Conservation (phyloP, 2,113 vertebrate genomes). For the Halcyon senegalensis region DNA sequence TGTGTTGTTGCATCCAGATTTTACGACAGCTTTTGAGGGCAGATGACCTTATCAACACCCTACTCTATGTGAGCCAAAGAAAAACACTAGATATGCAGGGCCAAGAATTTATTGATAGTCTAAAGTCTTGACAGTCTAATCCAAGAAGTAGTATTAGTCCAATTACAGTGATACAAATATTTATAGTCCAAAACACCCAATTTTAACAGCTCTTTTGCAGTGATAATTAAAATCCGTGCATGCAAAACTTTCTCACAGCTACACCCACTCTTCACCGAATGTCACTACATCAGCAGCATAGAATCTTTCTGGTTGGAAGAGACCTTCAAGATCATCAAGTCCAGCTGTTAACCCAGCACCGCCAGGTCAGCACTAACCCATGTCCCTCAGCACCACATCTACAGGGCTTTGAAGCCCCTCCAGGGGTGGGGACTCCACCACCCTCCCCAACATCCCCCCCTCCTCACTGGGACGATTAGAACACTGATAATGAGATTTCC, state of each 20-base stretch:
- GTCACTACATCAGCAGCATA: background rate
- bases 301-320: too few relatives aligned
- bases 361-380: too few relatives aligned
- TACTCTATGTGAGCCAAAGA: background rate
- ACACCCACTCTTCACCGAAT: too few relatives aligned
- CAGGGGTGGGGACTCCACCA: too few relatives aligned
- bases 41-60: background rate
- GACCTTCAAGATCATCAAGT: too few relatives aligned
- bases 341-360: too few relatives aligned
- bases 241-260: too few relatives aligned
- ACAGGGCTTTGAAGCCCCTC: too few relatives aligned
- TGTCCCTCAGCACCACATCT: too few relatives aligned
- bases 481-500: background rate
- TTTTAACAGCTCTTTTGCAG: too few relatives aligned
- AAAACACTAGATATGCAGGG: background rate
- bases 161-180: background rate
- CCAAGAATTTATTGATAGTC: background rate
- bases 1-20: background rate
- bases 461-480: background rate
- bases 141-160: background rate
- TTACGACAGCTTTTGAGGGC: background rate
- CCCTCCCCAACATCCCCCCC: background rate
- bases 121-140: background rate
- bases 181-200: too few relatives aligned
- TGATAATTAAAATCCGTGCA: too few relatives aligned